phyloP scores from a whole-genome alignment of 2,113 vertebrate genomes.

The Phylloscopus whistleri region DNA sequence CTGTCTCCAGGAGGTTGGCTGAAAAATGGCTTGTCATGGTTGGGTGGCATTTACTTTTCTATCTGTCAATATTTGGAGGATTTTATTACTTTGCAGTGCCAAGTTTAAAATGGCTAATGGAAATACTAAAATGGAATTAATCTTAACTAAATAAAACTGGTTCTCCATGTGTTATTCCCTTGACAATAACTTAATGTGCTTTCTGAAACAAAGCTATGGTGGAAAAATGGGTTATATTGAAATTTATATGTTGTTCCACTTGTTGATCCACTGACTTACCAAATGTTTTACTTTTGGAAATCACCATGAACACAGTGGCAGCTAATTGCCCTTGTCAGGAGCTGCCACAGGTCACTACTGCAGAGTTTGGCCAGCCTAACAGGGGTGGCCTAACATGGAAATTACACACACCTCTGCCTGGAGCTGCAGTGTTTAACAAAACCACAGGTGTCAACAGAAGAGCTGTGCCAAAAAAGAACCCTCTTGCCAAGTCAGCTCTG shows the following conservation, averaged over 20 bases:
- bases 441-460: not conserved
- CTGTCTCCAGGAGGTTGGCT: constrained; percentile 48
- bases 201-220: constrained; percentile 45
- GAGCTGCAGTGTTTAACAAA: not conserved
- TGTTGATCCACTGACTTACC: not conserved
- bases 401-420: not conserved
- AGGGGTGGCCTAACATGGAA: not conserved
- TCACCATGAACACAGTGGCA: not conserved
- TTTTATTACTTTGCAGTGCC: constrained; percentile 73
- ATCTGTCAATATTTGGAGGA: constrained; percentile 77
- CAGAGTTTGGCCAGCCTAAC: not conserved
- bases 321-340: not conserved
- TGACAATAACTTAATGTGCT: constrained; percentile 49
- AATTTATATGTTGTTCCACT: not conserved
- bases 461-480: not conserved
- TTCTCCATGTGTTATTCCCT: constrained; percentile 35
- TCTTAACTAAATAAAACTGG: constrained; percentile 70
- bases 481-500: not conserved
- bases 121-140: constrained; percentile 80
- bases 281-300: not conserved
- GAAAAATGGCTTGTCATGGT: constrained; percentile 66
- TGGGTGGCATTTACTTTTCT: constrained; percentile 72
- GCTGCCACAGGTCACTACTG: not conserved
- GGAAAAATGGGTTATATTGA: not conserved
- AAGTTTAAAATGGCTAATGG: constrained; percentile 75